Evolutionary conservation across 2,888 invertebrate genomes (phyloP).

Genomic region (Clusia tigrina): DNA sequence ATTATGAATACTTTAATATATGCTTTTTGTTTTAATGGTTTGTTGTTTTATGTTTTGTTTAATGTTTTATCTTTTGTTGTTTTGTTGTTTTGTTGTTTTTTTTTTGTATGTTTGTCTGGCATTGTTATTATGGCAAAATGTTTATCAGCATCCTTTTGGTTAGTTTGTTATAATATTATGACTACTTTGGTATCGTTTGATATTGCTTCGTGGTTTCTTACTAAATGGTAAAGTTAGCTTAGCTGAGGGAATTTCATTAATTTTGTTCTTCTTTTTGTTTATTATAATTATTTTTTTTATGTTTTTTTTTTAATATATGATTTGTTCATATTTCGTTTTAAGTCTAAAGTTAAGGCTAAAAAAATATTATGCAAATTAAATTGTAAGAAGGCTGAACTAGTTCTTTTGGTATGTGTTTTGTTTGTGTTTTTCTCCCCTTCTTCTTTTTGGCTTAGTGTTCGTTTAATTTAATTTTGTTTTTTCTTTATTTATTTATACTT

Average conservation of each 20-base stretch:
- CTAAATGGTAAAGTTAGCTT: too few species aligned
- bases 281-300: background rate
- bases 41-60: background rate
- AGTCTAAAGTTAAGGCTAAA: slow-evolving; percentile 13
- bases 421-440: slow-evolving; percentile 16
- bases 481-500: background rate
- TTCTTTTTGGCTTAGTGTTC: background rate
- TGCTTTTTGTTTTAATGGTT: slow-evolving; percentile 11
- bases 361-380: slow-evolving; percentile 27
- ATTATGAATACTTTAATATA: too few species aligned
- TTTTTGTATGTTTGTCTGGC: slow-evolving; percentile 48
- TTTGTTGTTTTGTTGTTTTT: background rate
- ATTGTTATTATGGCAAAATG: slow-evolving; percentile 11
- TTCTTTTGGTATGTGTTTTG: slow-evolving; percentile 12
- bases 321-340: too few species aligned
- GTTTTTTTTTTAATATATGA: slow-evolving; percentile 9
- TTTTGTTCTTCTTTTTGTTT: background rate
- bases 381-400: slow-evolving; percentile 24
- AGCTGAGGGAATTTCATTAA: too few species aligned
- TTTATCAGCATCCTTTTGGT: background rate
- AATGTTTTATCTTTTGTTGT: slow-evolving; percentile 6
- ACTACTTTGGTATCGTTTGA: slow-evolving; percentile 4
- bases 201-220: background rate
- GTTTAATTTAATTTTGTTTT: background rate
- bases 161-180: background rate